phyloP scores from a whole-genome alignment of 2,113 vertebrate species.

The Cephalopholis sonnerati region DNA sequence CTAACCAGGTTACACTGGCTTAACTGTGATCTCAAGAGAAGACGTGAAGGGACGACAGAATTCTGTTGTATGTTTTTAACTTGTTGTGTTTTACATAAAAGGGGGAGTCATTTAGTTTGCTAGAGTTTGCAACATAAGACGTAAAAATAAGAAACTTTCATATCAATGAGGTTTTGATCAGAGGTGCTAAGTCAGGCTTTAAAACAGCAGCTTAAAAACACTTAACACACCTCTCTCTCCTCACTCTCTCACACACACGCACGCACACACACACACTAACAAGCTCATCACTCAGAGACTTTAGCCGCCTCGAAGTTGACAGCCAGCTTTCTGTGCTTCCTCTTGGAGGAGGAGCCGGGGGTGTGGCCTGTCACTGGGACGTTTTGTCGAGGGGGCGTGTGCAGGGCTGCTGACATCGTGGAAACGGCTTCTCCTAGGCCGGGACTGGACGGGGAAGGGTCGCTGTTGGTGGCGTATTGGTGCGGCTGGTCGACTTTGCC shows the following conservation, averaged over 20 bases:
- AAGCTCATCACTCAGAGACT: conserved; percentile 87
- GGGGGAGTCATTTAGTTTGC: not conserved
- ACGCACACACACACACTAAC: not conserved
- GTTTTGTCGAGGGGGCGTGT: conserved; percentile 79
- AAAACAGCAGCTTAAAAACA: conserved; percentile 34
- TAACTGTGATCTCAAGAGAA: not conserved
- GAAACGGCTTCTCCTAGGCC: not conserved
- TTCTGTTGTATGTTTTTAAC: not conserved
- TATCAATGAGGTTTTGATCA: conserved; percentile 32
- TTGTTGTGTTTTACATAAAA: not conserved
- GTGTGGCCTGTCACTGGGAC: conserved; percentile 71
- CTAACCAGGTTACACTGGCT: not conserved
- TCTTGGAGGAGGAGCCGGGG: conserved; percentile 89
- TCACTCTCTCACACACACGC: not conserved
- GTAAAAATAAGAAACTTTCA: not conserved
- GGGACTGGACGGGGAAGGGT: conserved; percentile 58
- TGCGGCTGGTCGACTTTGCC: conserved; percentile 61
- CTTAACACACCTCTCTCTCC: not conserved
- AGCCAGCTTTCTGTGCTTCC: conserved; percentile 94
- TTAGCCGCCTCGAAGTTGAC: conserved; percentile 96
- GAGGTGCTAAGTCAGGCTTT: conserved; percentile 19
- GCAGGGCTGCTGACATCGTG: conserved; percentile 46
- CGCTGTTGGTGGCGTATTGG: conserved; percentile 63
- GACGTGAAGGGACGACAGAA: not conserved
- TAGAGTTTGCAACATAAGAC: too few relatives aligned